Evolutionary conservation across 1,140 invertebrate genomes (phyloP), one percentile per base, ranked within the genome.

Genomic region (Pogonognathellus flavescens): DNA sequence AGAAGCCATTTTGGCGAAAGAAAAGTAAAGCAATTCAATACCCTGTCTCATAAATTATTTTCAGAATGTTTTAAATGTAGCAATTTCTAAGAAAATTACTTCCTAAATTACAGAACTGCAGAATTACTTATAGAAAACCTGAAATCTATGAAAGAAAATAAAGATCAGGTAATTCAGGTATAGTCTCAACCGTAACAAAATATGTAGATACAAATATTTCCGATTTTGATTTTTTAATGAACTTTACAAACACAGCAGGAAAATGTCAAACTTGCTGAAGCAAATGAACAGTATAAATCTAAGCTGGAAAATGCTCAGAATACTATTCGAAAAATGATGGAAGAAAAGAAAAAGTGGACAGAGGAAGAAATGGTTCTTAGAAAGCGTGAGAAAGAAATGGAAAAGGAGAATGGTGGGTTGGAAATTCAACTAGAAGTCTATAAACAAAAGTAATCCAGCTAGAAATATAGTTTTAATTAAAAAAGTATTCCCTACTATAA

Each of bases 281-380:
- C 10, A 0, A 41, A 49, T 50, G 31, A 16, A 16, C 16, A 49
- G 8, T 13, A 49, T 11, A 76, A 16, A 16, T n/a, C 13, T 49
- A 76, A 76, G 18, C 16, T 76, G 31, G 70, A 76, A 49, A 76
- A 18, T 31, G 31, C 25, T 76, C 31, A 76, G n/a, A 76, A n/a
- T n/a, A 76, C 70, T 1, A n/a, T 76, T 10, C 41, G n/a, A 4
- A 76, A 41, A 49, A 18, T 76, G 41, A 50, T 50, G 31, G 70
- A 50, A 49, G 70, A 76, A 20, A 76, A 50, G 4, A 9, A 10
- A n/a, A 18, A 25, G 2, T 50, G 31, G 41, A 49, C 49, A 6
- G 31, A 76, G 16, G 6, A 50, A 9, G 31, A 49, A 31, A 76
- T 49, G 10, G 9, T 6, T 49, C 16, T n/a, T 9, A 49, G 49